Conservation (phyloP, 2,888 invertebrate species). For the Chrysotoxum bicinctum region DNA sequence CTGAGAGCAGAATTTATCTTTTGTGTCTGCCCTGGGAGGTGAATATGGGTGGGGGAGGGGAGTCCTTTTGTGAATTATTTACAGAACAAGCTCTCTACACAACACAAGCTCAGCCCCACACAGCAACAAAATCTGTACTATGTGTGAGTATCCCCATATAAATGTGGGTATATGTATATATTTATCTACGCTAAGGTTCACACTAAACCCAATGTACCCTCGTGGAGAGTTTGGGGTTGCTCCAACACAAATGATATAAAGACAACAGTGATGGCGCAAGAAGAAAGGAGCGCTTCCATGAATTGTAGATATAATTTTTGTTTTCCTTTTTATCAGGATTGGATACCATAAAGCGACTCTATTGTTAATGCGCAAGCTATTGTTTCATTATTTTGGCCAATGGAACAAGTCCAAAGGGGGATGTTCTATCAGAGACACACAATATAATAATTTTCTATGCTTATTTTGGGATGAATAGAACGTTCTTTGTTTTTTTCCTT, state of each 20-base stretch:
- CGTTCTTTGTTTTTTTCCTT: not conserved
- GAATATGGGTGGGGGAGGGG: not conserved
- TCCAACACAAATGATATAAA: conserved; percentile 41
- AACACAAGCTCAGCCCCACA: conserved; percentile 9
- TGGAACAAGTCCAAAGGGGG: conserved; percentile 51
- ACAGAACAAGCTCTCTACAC: conserved; percentile 43
- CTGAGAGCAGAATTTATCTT: conserved; percentile 17
- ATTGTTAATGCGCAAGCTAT: conserved; percentile 70
- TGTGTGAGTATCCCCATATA: not conserved
- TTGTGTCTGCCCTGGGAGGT: not conserved
- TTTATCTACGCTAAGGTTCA: not conserved
- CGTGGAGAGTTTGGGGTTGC: not conserved
- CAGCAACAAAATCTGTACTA: not conserved
- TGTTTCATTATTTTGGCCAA: conserved; percentile 62
- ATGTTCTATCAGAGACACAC: conserved; percentile 28
- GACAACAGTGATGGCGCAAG: conserved; percentile 44
- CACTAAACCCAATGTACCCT: not conserved
- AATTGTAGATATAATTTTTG: conserved; percentile 10
- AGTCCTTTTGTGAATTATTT: conserved; percentile 62
- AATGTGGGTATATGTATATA: not conserved
- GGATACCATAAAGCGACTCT: conserved; percentile 52
- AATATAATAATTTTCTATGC: not conserved
- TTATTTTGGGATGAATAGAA: not conserved
- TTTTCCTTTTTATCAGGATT: conserved; percentile 52
- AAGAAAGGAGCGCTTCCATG: conserved; percentile 1